Evolutionary conservation across 2,888 invertebrate species (phyloP).

Genomic region (Herminia tarsipennalis): DNA sequence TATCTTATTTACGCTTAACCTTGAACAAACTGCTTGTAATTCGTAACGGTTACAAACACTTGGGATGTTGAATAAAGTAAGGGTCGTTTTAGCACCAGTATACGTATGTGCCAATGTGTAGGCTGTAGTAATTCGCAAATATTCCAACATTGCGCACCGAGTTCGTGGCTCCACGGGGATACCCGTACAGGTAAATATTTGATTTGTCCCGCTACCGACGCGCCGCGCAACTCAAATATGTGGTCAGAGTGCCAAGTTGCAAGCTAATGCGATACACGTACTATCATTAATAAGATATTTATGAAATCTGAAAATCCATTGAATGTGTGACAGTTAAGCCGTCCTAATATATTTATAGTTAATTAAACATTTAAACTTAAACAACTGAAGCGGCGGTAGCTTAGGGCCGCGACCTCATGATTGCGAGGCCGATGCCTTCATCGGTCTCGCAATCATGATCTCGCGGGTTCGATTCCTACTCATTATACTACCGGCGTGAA

Average conservation of each 20-base stretch:
- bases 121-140: slow-evolving; percentile 12
- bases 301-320: no score
- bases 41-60: slow-evolving; percentile 3
- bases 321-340: no score
- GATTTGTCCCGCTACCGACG: slow-evolving; percentile 42
- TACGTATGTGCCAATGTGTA: background rate
- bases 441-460: no score
- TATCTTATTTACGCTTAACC: no score
- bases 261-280: slow-evolving; percentile 1
- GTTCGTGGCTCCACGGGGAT: slow-evolving; percentile 28
- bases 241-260: slow-evolving; percentile 3
- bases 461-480: no score
- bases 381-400: no score
- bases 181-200: slow-evolving; percentile 56
- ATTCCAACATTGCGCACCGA: slow-evolving; percentile 21
- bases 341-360: no score
- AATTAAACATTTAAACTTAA: no score
- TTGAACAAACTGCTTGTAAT: background rate
- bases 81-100: background rate
- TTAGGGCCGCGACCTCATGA: no score
- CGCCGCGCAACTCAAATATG: slow-evolving; percentile 37
- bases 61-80: background rate
- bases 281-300: no score
- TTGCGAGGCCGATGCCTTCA: no score
- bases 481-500: no score